Percentiles rank a stretch among this genome's conserved stretches.
These are phyloP conservation scores for Eupeodes corollae DNA, from an alignment of 1,140 invertebrate species.

Conservation along the genomic window DNA sequence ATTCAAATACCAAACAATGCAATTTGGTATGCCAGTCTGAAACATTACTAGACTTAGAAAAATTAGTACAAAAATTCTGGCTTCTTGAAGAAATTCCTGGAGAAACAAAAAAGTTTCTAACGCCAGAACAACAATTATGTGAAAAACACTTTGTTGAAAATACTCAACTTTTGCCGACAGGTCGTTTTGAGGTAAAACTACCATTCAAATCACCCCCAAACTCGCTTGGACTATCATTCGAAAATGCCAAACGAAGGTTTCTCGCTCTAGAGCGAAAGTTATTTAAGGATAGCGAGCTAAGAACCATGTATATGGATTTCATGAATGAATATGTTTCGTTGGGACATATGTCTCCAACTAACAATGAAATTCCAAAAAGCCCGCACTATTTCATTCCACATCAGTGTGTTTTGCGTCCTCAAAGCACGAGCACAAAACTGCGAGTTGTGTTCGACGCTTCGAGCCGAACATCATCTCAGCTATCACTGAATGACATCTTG, in stretches of 20 bases:
- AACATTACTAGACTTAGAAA: not conserved
- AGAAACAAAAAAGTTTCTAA: not conserved
- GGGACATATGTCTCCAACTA: conserved; percentile 28
- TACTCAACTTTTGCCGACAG: conserved; percentile 1
- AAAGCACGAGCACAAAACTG: conserved; percentile 9
- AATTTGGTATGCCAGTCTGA: not conserved
- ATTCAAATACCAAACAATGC: not conserved
- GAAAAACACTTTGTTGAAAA: conserved; percentile 2
- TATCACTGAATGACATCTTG: conserved; percentile 12
- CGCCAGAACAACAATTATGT: conserved; percentile 11
- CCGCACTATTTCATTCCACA: conserved; percentile 17
- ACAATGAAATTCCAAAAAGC: conserved; percentile 11
- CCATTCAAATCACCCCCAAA: conserved; percentile 10
- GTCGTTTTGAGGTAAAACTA: conserved; percentile 12
- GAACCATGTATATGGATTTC: conserved; percentile 10
- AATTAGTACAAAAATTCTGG: conserved; percentile 18
- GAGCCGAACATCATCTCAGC: not conserved
- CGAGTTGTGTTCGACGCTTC: conserved; percentile 5
- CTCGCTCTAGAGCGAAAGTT: conserved; percentile 22
- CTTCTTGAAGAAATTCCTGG: conserved; percentile 20
- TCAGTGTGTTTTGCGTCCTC: not conserved
- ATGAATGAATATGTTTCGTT: conserved; percentile 28
- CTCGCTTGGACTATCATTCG: conserved; percentile 22
- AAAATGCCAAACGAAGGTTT: conserved; percentile 18
- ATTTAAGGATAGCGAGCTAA: conserved; percentile 11